phyloP scores from a whole-genome alignment of 2,888 invertebrate genomes.

The Mactromeris polynyma region DNA sequence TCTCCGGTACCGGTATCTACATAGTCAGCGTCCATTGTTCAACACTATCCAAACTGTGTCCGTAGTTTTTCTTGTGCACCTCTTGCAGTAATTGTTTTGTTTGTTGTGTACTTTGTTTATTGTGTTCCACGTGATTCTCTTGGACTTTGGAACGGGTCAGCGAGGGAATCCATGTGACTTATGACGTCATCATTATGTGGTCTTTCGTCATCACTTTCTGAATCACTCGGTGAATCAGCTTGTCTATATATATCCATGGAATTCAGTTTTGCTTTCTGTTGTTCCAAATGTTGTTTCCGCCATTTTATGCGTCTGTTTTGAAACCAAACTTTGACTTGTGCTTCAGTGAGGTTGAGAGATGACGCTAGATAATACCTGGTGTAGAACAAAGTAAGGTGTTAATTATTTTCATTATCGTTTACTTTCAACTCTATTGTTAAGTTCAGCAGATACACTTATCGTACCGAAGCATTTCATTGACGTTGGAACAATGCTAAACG shows the following conservation, averaged over 20 bases:
- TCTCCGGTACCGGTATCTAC: too few species aligned
- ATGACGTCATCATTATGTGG: slow-evolving; percentile 27
- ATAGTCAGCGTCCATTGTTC: too few species aligned
- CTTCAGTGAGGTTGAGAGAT: slow-evolving; percentile 94
- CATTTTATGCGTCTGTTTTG: slow-evolving; percentile 93
- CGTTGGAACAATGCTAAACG: too few species aligned
- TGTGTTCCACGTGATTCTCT: slow-evolving; percentile 58
- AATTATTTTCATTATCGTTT: not conserved
- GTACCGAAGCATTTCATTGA: too few species aligned
- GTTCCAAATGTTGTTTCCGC: slow-evolving; percentile 97
- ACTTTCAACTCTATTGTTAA: too few species aligned
- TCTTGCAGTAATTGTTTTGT: too few species aligned
- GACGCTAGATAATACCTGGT: slow-evolving; percentile 95
- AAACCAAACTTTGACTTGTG: slow-evolving; percentile 91
- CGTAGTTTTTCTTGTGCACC: too few species aligned
- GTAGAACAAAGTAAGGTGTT: not conserved
- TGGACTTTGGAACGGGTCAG: slow-evolving; percentile 68
- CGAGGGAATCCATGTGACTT: slow-evolving; percentile 36
- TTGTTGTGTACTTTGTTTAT: too few species aligned
- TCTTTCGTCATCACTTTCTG: slow-evolving; percentile 66
- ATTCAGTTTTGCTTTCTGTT: slow-evolving; percentile 89
- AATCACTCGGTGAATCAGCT: slow-evolving; percentile 69
- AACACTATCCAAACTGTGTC: too few species aligned
- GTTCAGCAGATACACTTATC: too few species aligned
- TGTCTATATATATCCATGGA: slow-evolving; percentile 69